These are phyloP conservation scores for Pardosa pseudoannulata DNA, from an alignment of 2,888 invertebrate genomes.

Conservation along the genomic window DNA sequence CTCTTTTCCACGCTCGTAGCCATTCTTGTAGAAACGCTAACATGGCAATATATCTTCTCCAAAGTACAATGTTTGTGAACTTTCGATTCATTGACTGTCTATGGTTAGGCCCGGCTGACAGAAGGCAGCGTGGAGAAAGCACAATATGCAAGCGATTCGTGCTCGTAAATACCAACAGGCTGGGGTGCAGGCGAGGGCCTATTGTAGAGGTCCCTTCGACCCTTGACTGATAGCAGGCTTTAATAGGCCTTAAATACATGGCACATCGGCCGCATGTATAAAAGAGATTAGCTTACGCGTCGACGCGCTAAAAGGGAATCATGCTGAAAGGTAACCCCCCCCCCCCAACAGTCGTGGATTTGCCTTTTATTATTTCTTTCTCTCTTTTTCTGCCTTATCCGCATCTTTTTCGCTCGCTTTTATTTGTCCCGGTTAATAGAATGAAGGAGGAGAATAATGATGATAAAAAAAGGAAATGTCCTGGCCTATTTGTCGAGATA, in stretches of 20 bases:
- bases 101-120: slow-evolving; percentile 38
- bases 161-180: slow-evolving; percentile 70
- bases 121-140: slow-evolving; percentile 36
- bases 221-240: slow-evolving; percentile 73
- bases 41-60: slow-evolving; percentile 66
- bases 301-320: slow-evolving; percentile 63
- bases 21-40: slow-evolving; percentile 61
- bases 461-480: slow-evolving; percentile 30
- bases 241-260: slow-evolving; percentile 73
- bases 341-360: slow-evolving; percentile 30
- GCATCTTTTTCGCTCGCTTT: slow-evolving; percentile 49
- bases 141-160: slow-evolving; percentile 32
- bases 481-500: slow-evolving; percentile 67
- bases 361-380: slow-evolving; percentile 29
- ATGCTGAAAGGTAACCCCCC: slow-evolving; percentile 32
- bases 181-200: slow-evolving; percentile 5
- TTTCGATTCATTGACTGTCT: slow-evolving; percentile 69
- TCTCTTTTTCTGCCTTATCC: slow-evolving; percentile 31
- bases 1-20: slow-evolving; percentile 42
- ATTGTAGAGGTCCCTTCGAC: slow-evolving; percentile 44
- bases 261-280: slow-evolving; percentile 69
- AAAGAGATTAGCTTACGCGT: slow-evolving; percentile 65
- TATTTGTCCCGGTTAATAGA: slow-evolving; percentile 38
- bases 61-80: slow-evolving; percentile 68
- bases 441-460: slow-evolving; percentile 18